Conservation (phyloP, 2,113 vertebrate genomes). For the Copsychus sechellarum region DNA sequence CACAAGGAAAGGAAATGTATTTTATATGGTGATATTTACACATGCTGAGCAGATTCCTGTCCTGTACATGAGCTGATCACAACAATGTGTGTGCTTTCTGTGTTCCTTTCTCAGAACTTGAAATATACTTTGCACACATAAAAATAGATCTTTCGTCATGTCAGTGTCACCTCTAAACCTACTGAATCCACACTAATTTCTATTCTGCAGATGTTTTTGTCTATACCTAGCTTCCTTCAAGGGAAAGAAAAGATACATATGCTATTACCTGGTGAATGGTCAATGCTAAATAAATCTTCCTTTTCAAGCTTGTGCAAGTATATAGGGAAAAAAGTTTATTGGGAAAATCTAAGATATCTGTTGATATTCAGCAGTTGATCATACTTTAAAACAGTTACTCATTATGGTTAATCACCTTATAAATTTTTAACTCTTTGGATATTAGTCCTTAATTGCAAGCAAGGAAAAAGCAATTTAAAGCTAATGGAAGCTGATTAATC, state of each 20-base stretch:
- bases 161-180: neutral
- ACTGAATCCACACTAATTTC: neutral
- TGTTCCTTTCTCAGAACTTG: neutral
- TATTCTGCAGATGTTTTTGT: neutral
- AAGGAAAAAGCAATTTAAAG: constrained; percentile 32
- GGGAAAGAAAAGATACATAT: neutral
- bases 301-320: neutral
- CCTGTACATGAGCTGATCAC: neutral
- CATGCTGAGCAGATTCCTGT: neutral
- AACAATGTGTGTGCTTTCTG: neutral
- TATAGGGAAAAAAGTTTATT: neutral
- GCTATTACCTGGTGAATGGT: neutral
- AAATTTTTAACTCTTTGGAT: constrained; percentile 21
- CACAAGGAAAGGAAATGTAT: neutral
- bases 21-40: neutral
- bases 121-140: neutral
- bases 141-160: neutral
- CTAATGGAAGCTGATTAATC: constrained; percentile 39
- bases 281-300: neutral
- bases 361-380: neutral
- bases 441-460: constrained; percentile 50
- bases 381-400: neutral
- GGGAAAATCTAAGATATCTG: neutral
- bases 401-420: constrained; percentile 42
- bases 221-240: neutral